Conservation (phyloP, 2,113 vertebrate genomes). For the Zosterops lateralis region DNA sequence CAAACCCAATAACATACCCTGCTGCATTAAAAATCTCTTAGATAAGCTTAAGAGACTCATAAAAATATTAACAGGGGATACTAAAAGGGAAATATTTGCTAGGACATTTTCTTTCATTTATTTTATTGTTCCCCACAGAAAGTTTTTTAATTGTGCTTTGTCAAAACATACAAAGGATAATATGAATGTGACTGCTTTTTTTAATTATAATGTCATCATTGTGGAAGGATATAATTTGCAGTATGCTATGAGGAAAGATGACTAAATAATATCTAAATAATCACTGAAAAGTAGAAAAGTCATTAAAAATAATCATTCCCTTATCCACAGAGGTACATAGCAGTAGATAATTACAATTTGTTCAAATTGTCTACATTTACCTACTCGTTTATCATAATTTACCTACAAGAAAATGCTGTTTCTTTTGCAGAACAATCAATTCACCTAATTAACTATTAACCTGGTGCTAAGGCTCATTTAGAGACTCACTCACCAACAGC, state of each 20-base stretch:
- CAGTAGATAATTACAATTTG: slow-evolving; percentile 60
- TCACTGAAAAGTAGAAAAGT: slow-evolving; percentile 52
- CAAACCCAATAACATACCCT: slow-evolving; percentile 59
- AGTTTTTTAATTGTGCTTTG: slow-evolving; percentile 66
- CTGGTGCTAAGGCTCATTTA: slow-evolving; percentile 6
- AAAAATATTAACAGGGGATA: slow-evolving; percentile 72
- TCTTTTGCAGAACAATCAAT: slow-evolving; percentile 49
- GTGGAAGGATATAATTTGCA: slow-evolving; percentile 51
- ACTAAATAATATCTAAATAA: slow-evolving; percentile 66
- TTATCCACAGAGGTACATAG: slow-evolving; percentile 4
- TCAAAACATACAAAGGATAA: slow-evolving; percentile 62
- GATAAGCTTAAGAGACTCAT: slow-evolving; percentile 71
- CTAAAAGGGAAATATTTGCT: slow-evolving; percentile 67
- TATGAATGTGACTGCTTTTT: slow-evolving; percentile 26
- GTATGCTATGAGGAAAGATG: slow-evolving; percentile 32
- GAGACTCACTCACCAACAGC: neutral
- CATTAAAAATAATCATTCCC: slow-evolving; percentile 60
- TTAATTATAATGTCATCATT: slow-evolving; percentile 64
- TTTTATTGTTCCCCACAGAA: slow-evolving; percentile 59
- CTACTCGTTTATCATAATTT: neutral
- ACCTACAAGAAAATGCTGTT: slow-evolving; percentile 41
- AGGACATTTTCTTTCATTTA: slow-evolving; percentile 65
- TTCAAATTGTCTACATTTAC: slow-evolving; percentile 49
- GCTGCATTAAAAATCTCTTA: slow-evolving; percentile 75
- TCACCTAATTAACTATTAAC: slow-evolving; percentile 57